Conservation (phyloP, 2,113 vertebrate genomes). For the Zosterops japonicus region DNA sequence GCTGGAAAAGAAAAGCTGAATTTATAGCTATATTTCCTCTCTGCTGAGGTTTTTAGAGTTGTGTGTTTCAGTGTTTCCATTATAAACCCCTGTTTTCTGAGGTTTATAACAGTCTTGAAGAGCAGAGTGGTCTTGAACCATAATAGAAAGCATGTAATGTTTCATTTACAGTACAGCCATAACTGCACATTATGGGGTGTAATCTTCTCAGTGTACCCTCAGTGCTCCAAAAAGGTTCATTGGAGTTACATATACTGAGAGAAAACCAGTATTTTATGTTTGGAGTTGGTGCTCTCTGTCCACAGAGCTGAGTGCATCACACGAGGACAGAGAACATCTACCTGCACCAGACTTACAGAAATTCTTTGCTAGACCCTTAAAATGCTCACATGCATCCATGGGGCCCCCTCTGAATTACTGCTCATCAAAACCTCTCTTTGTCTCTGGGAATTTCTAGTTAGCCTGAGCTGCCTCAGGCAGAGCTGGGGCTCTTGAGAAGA, state of each 20-base stretch:
- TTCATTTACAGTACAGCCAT: conserved; percentile 44
- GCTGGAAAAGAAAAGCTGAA: conserved; percentile 40
- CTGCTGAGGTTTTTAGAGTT: not conserved
- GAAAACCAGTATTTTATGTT: not conserved
- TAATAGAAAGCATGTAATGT: conserved; percentile 14
- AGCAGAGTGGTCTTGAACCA: not conserved
- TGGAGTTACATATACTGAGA: conserved; percentile 4
- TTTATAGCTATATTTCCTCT: conserved; percentile 44
- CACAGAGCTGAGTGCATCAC: not conserved
- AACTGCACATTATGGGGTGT: conserved; percentile 31
- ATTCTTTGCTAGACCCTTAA: not conserved
- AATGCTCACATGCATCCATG: rapidly evolving
- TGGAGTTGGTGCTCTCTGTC: not conserved
- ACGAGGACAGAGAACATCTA: not conserved
- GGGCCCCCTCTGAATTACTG: not conserved
- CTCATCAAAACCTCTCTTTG: not conserved
- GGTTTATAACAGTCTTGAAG: conserved; percentile 53
- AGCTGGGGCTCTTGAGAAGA: not conserved
- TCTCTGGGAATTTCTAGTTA: not conserved
- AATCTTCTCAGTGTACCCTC: conserved; percentile 42
- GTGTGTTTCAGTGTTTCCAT: conserved; percentile 35
- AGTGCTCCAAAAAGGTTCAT: conserved; percentile 47
- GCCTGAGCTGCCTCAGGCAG: not conserved
- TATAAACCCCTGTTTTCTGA: conserved; percentile 45
- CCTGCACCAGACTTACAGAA: not conserved